Base-by-base conservation (phyloP, 2,797 vertebrate genomes). In the Chaunax sp. region DNA sequence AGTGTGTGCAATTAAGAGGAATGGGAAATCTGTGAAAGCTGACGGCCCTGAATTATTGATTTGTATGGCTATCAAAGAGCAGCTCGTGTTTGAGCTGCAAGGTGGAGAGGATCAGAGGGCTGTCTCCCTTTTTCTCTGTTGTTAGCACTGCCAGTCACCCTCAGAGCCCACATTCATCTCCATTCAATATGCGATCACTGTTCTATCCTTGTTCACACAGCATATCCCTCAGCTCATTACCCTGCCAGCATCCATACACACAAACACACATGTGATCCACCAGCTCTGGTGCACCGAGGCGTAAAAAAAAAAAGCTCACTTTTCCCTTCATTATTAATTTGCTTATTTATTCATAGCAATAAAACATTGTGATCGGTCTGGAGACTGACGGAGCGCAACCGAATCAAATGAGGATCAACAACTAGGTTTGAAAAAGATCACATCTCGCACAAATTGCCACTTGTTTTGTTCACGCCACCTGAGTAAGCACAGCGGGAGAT, bases 271-370 rank as follows among this genome's bases (percentile, higher is more conserved):
- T 12, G 44, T 45, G 37, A 69, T 56, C 8, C 65, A 35, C 41
- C 26, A 43, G 56, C 54, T 20, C 58, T 7, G 14, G 67, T 37
- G 71, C 86, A 78, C n/a, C 0, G 38, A 62, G 22, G 67, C 78
- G 60, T 75, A 38, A 80, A 81, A 86, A 80, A 81, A 85, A 80
- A 81, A 83, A 59, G 1, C 64, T 61, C 70, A 74, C 78, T 81
- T 82, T 89, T 81, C 76, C n/a, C 89, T 90, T 79, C 83, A 90
- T 88, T 90, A 91, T 90, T 89, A 81, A 90, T 84, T 89, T 82
- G 73, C 67, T 83, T 88, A 86, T 89, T 85, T 89, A 90, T 90
- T 87, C 82, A 88, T 69, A 49, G 70, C 85, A 87, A 80, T 89
- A 81, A 87, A 87, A 90, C 80, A 88, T 77, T 45, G 43, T 51